Percentiles rank a stretch among this genome's conserved stretches.
Conservation (phyloP, 2,797 vertebrate genomes). For the Fistularia tabacaria region DNA sequence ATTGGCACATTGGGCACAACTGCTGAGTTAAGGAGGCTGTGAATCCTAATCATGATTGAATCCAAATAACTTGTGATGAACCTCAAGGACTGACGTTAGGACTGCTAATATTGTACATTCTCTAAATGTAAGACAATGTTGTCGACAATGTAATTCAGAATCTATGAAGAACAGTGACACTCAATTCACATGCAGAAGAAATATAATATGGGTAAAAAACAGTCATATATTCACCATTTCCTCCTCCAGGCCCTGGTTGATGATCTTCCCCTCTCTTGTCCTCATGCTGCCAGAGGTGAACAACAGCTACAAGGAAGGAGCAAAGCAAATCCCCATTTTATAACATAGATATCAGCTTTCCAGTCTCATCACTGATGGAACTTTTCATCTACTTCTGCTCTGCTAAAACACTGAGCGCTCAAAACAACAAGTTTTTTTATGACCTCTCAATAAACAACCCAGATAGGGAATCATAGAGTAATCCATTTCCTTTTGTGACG, state of each 20-base stretch:
- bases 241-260: conserved; percentile 87
- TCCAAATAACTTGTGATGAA: neutral
- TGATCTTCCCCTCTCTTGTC: conserved; percentile 77
- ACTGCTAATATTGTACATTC: neutral
- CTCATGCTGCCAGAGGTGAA: conserved; percentile 76
- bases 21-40: no score
- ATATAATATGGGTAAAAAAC: neutral
- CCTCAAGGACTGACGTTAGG: neutral
- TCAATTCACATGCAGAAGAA: neutral
- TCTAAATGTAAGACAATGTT: neutral
- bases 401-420: no score
- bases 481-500: neutral
- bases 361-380: no score
- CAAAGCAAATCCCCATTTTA: neutral
- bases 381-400: no score
- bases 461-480: neutral
- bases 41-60: no score
- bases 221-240: conserved; percentile 82
- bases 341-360: neutral
- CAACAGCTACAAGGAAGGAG: conserved; percentile 17
- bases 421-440: no score
- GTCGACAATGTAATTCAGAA: no score
- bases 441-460: no score
- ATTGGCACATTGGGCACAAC: no score
- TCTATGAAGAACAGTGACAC: neutral